Evolutionary conservation across 1,140 invertebrate genomes (phyloP), one percentile per base, ranked within the genome.

Genomic region (Himalopsyche phryganea): DNA sequence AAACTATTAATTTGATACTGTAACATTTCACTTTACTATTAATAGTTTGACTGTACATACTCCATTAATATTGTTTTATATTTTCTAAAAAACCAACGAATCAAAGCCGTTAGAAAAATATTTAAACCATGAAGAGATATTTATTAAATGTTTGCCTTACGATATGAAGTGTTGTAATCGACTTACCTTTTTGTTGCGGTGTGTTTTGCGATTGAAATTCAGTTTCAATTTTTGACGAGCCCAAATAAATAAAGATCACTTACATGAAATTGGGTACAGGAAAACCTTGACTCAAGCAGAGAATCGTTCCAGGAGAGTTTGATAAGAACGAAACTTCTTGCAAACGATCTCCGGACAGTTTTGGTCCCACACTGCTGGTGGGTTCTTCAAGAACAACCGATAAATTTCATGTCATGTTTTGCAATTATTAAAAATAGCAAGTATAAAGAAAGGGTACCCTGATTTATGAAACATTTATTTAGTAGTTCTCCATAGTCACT

Each of bases 301-400:
- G 70, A 66, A 84, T 77, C 19, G 80, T 73, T 60, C 80, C 77
- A 44, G 73, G 69, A 11, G 65, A 55, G 28, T 71, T 70, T 6
- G 64, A 17, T 33, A 61, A 56, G 28, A 75, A 67, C 46, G 71
- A 69, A 42, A 73, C 70, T 62, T 80, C 78, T 69, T 81, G 79
- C 61, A 82, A 71, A 40, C 79, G 76, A 72, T 71, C 79, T 33
- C 80, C 81, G 19, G 81, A 79, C 41, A 85, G 73, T 71, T 83
- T 85, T 40, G 85, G 85, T 19, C 81, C 75, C 62, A 85, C 79
- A 69, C 84, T 86, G 51, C 83, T 84, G 60, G 83, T 83, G 4
- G 86, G 85, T 71, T 87, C 84, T 87, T 72, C 13, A 71, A 56
- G 48, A 35, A 60, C 36, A 63, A 50, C 33, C 35, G 17, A 13